Conservation (phyloP, 2,113 vertebrate genomes). For the Triplophysa rosa region DNA sequence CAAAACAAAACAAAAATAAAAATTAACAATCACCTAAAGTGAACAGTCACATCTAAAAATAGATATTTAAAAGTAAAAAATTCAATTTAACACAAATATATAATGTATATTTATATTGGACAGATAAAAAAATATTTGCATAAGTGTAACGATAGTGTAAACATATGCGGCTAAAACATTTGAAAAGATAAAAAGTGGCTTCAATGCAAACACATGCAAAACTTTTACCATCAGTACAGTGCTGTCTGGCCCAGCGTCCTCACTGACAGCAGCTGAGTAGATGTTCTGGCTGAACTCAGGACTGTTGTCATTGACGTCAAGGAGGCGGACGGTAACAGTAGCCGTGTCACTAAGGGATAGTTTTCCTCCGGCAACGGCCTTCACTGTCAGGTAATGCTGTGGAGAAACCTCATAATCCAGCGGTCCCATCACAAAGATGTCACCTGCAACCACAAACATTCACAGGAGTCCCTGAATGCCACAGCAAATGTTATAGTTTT, state of each 20-base stretch:
- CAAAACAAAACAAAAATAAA: too few species aligned
- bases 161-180: not conserved
- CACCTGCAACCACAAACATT: conserved; percentile 64
- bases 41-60: too few species aligned
- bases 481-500: too few species aligned
- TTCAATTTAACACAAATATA: too few species aligned
- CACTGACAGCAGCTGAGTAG: conserved; percentile 79
- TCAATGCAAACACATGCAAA: conserved; percentile 20
- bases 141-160: not conserved
- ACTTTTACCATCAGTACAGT: conserved; percentile 72
- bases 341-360: conserved; percentile 79
- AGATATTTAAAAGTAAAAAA: too few species aligned
- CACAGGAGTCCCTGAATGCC: not conserved
- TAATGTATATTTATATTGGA: too few species aligned
- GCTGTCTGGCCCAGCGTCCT: conserved; percentile 77
- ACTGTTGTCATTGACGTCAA: conserved; percentile 82
- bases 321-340: conserved; percentile 79
- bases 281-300: conserved; percentile 81
- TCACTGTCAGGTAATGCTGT: conserved; percentile 82
- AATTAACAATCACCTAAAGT: too few species aligned
- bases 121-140: not conserved
- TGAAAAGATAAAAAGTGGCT: not conserved
- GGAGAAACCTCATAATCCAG: conserved; percentile 81
- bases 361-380: conserved; percentile 78
- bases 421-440: conserved; percentile 77